These are phyloP conservation scores for Mesorhabditis sp. DNA, from an alignment of 2,888 invertebrate genomes.

Conservation along the genomic window DNA sequence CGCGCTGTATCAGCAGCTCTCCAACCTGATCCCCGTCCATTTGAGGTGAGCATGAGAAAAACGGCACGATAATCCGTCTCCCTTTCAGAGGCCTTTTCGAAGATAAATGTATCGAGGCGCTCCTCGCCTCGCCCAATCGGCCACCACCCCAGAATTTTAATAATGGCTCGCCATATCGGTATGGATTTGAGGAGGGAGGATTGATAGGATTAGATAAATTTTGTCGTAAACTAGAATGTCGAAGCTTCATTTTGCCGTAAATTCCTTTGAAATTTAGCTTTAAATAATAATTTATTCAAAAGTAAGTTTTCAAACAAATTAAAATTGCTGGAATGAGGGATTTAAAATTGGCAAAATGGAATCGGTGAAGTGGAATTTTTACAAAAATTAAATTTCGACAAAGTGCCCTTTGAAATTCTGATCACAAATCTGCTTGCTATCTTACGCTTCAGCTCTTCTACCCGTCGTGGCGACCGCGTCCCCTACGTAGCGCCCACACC, in stretches of 20 bases:
- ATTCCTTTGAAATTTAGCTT: not conserved
- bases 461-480: conserved; percentile 11
- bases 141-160: conserved; percentile 42
- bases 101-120: conserved; percentile 47
- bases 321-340: no score
- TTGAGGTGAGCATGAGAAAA: conserved; percentile 36
- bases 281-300: not conserved
- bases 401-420: no score
- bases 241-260: no score
- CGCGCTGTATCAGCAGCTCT: conserved; percentile 48
- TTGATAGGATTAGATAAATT: not conserved
- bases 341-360: no score
- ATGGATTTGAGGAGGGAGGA: not conserved
- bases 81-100: conserved; percentile 47
- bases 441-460: not conserved
- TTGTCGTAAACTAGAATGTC: no score
- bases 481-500: conserved; percentile 10
- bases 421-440: no score
- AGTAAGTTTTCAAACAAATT: not conserved
- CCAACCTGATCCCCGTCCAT: conserved; percentile 48
- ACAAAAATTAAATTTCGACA: no score
- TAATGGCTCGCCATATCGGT: conserved; percentile 26
- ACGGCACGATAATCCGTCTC: conserved; percentile 48
- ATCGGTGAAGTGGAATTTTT: no score
- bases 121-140: conserved; percentile 42